phyloP scores from a whole-genome alignment of 1,140 invertebrate genomes.

The Cyclina sinensis region DNA sequence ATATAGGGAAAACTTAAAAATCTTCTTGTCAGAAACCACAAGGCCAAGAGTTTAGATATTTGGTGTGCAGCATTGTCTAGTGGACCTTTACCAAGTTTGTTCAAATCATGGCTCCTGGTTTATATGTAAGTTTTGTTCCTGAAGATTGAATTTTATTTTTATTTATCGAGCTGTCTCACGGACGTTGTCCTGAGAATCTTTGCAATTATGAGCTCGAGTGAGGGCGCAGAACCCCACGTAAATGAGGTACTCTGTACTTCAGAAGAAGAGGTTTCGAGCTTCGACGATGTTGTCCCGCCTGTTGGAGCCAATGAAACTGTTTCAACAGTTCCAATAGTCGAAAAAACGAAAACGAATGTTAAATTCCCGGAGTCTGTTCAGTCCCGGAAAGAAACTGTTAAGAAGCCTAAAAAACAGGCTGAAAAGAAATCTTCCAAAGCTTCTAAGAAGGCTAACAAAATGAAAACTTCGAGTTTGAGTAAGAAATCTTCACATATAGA shows the following conservation, averaged over 20 bases:
- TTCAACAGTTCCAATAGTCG: neutral
- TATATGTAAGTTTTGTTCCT: no score
- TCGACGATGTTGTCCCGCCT: neutral
- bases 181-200: conserved; percentile 12
- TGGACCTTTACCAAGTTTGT: no score
- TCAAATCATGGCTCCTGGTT: no score
- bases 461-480: no score
- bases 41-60: no score
- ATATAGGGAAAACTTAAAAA: no score
- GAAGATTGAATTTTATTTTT: no score
- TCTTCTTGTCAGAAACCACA: no score
- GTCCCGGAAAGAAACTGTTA: neutral
- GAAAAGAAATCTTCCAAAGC: neutral
- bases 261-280: neutral
- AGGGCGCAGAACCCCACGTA: conserved; percentile 9
- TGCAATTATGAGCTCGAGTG: conserved; percentile 28
- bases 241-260: neutral
- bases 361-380: neutral
- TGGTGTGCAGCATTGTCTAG: no score
- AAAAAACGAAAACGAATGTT: neutral
- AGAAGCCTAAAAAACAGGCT: neutral
- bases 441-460: neutral
- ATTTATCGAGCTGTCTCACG: conserved; percentile 20
- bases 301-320: neutral
- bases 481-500: neutral